Evolutionary conservation across 2,113 vertebrate species (phyloP).

Genomic region (Corapipo altera): DNA sequence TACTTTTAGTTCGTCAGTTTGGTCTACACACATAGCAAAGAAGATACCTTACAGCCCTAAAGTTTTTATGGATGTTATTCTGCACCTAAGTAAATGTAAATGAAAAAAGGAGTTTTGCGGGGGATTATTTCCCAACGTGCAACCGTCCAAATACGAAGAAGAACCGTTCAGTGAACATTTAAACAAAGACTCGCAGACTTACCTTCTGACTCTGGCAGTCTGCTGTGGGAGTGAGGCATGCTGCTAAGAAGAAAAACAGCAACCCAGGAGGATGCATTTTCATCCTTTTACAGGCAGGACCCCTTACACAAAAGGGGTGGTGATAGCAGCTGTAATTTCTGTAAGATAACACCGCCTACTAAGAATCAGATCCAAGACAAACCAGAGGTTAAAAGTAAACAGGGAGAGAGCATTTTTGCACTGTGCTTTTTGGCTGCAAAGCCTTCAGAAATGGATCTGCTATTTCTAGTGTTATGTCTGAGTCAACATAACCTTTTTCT

Average conservation of each 20-base stretch:
- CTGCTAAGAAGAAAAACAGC: constrained; percentile 51
- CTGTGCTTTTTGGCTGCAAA: constrained; percentile 23
- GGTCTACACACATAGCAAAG: not conserved
- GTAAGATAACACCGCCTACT: constrained; percentile 55
- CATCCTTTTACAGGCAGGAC: constrained; percentile 37
- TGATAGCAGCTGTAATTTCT: constrained; percentile 17
- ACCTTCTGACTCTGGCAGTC: constrained; percentile 52
- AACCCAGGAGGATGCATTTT: constrained; percentile 60
- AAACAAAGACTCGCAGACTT: not conserved
- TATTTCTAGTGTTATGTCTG: not conserved
- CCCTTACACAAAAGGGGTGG: constrained; percentile 24
- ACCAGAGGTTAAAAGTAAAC: constrained; percentile 60
- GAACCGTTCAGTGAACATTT: not conserved
- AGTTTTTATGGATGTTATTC: not conserved
- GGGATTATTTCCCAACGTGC: not conserved
- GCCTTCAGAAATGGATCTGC: not conserved
- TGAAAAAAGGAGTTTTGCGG: not conserved
- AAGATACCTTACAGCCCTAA: not conserved
- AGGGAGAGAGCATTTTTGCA: constrained; percentile 16
- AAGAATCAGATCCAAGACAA: constrained; percentile 66
- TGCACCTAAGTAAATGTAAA: not conserved
- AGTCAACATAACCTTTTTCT: constrained; percentile 34
- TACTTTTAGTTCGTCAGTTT: not conserved
- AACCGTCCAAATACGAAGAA: not conserved
- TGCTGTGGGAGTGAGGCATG: constrained; percentile 11